These are phyloP conservation scores for Noctua janthe DNA, from an alignment of 2,888 invertebrate genomes.

Conservation along the genomic window DNA sequence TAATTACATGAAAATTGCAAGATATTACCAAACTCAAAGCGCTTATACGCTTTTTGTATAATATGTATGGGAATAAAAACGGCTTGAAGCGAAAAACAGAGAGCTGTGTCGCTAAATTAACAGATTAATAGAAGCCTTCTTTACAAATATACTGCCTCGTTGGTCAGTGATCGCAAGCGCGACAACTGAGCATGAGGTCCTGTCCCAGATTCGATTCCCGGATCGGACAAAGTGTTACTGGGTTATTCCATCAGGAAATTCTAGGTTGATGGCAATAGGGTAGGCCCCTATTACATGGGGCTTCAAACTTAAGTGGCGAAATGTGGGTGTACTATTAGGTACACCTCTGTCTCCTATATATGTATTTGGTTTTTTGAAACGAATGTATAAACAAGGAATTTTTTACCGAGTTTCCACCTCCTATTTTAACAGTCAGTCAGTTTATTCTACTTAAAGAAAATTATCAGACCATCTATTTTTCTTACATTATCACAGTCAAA, in stretches of 20 bases:
- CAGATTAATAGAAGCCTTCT: neutral
- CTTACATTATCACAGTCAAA: constrained; percentile 38
- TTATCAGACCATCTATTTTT: constrained; percentile 23
- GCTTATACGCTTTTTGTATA: neutral
- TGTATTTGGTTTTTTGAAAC: neutral
- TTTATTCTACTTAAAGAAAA: constrained; percentile 3
- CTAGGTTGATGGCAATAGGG: too few species aligned
- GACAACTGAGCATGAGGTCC: too few species aligned
- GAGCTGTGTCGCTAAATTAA: neutral
- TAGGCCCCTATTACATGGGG: too few species aligned
- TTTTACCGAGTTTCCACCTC: neutral
- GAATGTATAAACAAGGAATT: neutral
- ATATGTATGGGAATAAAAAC: neutral
- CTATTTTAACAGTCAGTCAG: neutral
- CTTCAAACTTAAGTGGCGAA: too few species aligned
- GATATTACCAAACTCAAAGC: neutral
- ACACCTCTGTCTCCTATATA: too few species aligned
- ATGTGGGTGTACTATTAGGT: too few species aligned
- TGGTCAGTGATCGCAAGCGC: too few species aligned
- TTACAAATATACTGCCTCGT: neutral
- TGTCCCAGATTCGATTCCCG: too few species aligned
- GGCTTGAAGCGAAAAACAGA: neutral
- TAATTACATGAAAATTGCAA: neutral
- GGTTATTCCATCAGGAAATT: too few species aligned
- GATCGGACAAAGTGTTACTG: too few species aligned